Evolutionary conservation across 2,113 vertebrate genomes (phyloP), one percentile per base, ranked within the genome.

Genomic region (Oryzias curvinotus): DNA sequence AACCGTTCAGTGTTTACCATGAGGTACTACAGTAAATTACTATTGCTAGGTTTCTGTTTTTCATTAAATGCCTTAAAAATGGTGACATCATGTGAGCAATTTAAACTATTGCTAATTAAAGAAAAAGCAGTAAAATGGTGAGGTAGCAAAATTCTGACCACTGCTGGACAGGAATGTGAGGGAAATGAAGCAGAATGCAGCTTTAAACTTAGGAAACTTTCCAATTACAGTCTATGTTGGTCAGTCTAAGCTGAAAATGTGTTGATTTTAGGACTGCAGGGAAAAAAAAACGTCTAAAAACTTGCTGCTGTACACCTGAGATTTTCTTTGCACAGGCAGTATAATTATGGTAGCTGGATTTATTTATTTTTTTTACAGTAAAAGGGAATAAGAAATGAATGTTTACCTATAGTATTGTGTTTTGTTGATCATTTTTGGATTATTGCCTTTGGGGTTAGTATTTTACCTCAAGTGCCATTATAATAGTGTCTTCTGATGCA

Each of bases 131-230:
- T 0, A 43, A 36, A 5, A 14, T 5, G 7, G 36, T 19, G 47
- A 28, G 10, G 5, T 25, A 62, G 43, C n/a, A 43, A 45, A 7
- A 23, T 19, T 47, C 18, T 70, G 7, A 8, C 30, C 46, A 45
- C 15, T 48, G 25, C 30, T 54, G 42, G 54, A 36, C 10, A 36
- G 30, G 30, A 28, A 26, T 16, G 15, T 19, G 16, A n/a, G 7
- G 3, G 36, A 23, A 57, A 26, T 19, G n/a, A 52, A 51, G 14
- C 13, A 45, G 14, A 65, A 43, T 23, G 55, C 54, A 65, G 62
- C 14, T 2, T 77, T 25, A 62, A 47, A 52, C 76, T 85, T 80
- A 73, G 78, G 69, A 30, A 47, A 68, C 66, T 46, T 12, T 51
- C 25, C 44, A 68, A 14, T 48, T 23, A 52, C 52, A 63, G 57